Conservation (phyloP, 2,888 invertebrate species). For the Glyphotaelius pellucidus region DNA sequence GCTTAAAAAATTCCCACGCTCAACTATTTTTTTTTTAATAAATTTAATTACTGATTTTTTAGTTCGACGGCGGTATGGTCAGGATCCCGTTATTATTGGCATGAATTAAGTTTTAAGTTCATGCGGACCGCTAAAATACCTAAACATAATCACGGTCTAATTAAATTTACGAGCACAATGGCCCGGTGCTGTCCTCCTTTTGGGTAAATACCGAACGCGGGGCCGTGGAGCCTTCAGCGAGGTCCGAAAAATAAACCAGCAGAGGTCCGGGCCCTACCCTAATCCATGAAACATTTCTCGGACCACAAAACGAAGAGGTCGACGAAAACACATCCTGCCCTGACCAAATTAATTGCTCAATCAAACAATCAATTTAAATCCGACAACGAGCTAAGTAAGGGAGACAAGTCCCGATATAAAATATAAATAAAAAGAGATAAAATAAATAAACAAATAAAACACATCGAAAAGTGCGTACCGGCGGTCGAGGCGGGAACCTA, state of each 20-base stretch:
- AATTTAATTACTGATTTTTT: no score
- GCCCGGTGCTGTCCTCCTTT: conserved; percentile 1
- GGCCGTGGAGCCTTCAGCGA: background rate
- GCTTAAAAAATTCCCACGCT: no score
- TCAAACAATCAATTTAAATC: conserved; percentile 66
- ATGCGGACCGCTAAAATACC: background rate
- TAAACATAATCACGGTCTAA: conserved; percentile 23
- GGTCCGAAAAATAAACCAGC: conserved; percentile 41
- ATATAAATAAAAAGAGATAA: conserved; percentile 28
- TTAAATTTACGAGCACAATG: conserved; percentile 37
- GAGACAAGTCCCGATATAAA: conserved; percentile 50
- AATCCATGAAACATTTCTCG: conserved; percentile 48
- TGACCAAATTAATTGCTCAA: conserved; percentile 66
- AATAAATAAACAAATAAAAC: conserved; percentile 2
- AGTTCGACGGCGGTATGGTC: no score
- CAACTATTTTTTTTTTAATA: no score
- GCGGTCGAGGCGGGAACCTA: conserved; percentile 8
- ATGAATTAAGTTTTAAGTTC: background rate
- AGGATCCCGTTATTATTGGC: background rate
- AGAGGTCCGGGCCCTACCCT: conserved; percentile 11
- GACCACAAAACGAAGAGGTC: conserved; percentile 56
- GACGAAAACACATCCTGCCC: conserved; percentile 60
- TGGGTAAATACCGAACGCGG: background rate
- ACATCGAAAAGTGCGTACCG: conserved; percentile 24
- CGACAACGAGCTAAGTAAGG: conserved; percentile 62